These are phyloP conservation scores for Emydoidea blandingii DNA, from an alignment of 2,797 vertebrate genomes.

Conservation along the genomic window DNA sequence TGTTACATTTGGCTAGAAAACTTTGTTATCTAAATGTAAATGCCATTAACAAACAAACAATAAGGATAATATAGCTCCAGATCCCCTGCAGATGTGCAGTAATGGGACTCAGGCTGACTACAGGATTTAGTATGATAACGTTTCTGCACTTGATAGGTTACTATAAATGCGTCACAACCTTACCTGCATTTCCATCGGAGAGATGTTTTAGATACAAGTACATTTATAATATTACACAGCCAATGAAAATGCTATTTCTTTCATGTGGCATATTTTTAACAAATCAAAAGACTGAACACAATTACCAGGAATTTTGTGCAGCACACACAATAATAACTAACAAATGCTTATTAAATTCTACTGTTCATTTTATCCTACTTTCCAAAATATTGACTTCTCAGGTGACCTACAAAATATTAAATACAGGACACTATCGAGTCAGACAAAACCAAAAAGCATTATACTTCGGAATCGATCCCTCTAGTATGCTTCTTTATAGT, in stretches of 20 bases:
- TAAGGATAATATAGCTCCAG: not conserved
- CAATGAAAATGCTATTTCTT: not conserved
- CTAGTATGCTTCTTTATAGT: not conserved
- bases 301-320: not conserved
- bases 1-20: not conserved
- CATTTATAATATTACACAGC: not conserved
- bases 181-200: not conserved
- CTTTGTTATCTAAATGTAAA: not conserved
- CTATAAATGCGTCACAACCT: not conserved
- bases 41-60: constrained; percentile 29
- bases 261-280: not conserved
- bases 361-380: not conserved
- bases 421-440: not conserved
- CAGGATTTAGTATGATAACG: not conserved
- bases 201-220: not conserved
- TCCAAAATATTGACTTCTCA: not conserved
- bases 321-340: not conserved
- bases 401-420: not conserved
- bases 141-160: not conserved
- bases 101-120: not conserved
- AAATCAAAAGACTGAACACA: not conserved
- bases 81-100: not conserved
- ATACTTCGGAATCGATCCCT: not conserved
- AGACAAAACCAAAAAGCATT: not conserved
- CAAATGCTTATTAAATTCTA: not conserved